Evolutionary conservation across 2,797 vertebrate genomes (phyloP), one percentile per base, ranked within the genome.

Genomic region (Sylvilagus floridanus): DNA sequence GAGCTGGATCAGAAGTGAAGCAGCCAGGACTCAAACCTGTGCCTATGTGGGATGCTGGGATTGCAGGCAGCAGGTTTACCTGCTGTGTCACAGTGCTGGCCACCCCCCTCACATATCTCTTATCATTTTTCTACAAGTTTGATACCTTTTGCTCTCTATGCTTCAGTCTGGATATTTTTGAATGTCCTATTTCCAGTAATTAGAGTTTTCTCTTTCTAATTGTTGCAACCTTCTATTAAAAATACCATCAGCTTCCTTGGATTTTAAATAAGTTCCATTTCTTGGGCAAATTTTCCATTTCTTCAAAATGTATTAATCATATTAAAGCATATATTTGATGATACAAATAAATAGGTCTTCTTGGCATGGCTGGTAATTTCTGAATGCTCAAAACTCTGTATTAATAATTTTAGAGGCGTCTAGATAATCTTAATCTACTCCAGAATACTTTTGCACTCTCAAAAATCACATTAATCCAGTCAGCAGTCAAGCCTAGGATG

Each of bases 401-500:
- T 88, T 88, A 76, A 26, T 52, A 72, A 84, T 54, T 54, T 1
- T 47, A 75, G 24, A 93, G 26, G 7, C 22, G 82, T 47, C 54
- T 86, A 63, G 10, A 54, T 94, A 21, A 94, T 37, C 86, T 94
- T 52, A 73, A 68, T 2, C 37, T 90, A 78, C 30, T 79, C 28
- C 57, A 78, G 30, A 78, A 21, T 84, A 42, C 11, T 79, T 95
- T 69, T 79, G n/a, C 13, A 87, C 14, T 83, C 22, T 86, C 32
- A 37, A 87, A 62, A 79, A 93, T 68, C 37, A 84, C 32, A 28
- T 93, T 94, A 83, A 72, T 76, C 37, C 65, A 85, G 22, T 76
- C 24, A 89, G 68, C 7, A 87, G 50, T 71, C 86, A 90, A 79
- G 35, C 4, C 63, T 84, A 16, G 19, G 62, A 30, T 84, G 13